A percentile compares a stretch with the other conserved stretches of the same genome.
Evolutionary conservation across 2,888 invertebrate genomes (phyloP).

Genomic region (Gnatocerus cornutus): DNA sequence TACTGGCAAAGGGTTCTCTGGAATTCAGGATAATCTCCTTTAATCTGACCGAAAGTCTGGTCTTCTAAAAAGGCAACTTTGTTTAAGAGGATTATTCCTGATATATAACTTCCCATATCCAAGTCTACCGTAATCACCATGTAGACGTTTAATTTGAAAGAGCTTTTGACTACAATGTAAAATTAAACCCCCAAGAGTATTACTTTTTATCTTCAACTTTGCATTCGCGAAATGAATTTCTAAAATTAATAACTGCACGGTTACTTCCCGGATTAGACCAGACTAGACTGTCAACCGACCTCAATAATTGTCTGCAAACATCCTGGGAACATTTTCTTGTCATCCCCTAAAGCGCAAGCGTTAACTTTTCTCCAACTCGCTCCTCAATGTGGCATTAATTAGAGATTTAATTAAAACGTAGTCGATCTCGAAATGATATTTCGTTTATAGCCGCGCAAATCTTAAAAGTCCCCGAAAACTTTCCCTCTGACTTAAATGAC

Average conservation of each 20-base stretch:
- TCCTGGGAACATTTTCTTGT: conserved; percentile 9
- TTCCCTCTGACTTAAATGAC: conserved; percentile 58
- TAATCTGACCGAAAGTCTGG: conserved; percentile 66
- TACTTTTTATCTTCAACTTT: conserved; percentile 47
- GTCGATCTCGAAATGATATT: conserved; percentile 58
- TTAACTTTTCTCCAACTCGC: conserved; percentile 24
- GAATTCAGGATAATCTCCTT: conserved; percentile 65
- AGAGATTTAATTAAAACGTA: conserved; percentile 62
- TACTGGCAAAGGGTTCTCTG: conserved; percentile 59
- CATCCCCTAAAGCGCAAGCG: conserved; percentile 24
- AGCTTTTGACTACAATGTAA: conserved; percentile 56
- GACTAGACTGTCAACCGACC: conserved; percentile 33
- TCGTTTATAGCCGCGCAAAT: conserved; percentile 57
- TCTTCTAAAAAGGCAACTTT: conserved; percentile 68
- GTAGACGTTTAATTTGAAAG: conserved; percentile 65
- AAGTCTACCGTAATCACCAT: conserved; percentile 62
- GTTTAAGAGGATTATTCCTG: conserved; percentile 68
- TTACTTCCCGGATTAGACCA: conserved; percentile 26
- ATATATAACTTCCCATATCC: conserved; percentile 67
- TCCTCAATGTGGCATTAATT: conserved; percentile 59
- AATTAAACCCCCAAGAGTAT: conserved; percentile 52
- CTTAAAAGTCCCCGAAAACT: conserved; percentile 56
- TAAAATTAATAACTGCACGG: conserved; percentile 41
- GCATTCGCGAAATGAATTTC: conserved; percentile 42
- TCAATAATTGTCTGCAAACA: conserved; percentile 34